Conservation (phyloP, 2,113 vertebrate genomes). For the Notarius quadriscutis region DNA sequence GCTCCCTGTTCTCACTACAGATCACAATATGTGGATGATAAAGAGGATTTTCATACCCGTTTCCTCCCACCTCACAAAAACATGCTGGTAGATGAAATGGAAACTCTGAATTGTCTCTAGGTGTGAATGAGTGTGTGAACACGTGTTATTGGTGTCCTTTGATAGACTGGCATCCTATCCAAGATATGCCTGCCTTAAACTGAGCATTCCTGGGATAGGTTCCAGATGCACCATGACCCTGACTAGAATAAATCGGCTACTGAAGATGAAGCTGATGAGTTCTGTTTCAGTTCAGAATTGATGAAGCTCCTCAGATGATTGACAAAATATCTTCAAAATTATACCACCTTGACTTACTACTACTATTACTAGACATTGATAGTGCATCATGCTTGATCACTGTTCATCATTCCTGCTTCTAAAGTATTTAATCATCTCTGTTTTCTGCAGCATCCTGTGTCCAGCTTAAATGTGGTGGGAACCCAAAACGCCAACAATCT, state of each 20-base stretch:
- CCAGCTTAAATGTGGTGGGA: conserved; percentile 87
- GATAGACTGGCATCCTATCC: background rate
- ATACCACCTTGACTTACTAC: background rate
- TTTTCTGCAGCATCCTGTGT: conserved; percentile 81
- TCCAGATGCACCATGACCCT: background rate
- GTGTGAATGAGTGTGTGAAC: background rate
- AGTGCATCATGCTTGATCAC: background rate
- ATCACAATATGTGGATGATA: no score
- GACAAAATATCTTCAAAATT: background rate
- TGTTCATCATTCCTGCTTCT: background rate
- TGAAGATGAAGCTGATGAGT: no score
- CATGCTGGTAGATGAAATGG: background rate
- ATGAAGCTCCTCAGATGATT: background rate
- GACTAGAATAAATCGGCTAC: background rate
- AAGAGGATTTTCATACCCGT: no score
- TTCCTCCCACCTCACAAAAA: background rate
- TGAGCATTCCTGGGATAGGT: background rate
- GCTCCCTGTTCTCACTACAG: no score
- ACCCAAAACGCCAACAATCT: conserved; percentile 89
- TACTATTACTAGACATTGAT: background rate
- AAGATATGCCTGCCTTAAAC: background rate
- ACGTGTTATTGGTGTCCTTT: background rate
- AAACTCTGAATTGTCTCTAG: background rate
- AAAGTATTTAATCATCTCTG: background rate
- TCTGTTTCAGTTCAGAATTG: background rate